phyloP scores from a whole-genome alignment of 2,797 vertebrate species.

The Amblyraja radiata region DNA sequence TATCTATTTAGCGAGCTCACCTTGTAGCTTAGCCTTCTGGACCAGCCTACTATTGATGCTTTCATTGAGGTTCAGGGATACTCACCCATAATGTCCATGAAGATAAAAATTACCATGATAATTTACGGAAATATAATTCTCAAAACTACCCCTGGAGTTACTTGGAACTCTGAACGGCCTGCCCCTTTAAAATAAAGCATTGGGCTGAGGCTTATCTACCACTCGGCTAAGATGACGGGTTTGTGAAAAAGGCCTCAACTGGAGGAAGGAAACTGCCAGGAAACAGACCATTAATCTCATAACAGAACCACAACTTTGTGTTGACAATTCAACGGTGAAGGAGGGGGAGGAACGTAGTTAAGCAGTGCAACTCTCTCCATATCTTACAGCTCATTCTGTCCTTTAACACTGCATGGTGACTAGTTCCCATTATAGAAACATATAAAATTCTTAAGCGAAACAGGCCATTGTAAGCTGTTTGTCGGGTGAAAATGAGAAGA shows the following conservation, averaged over 20 bases:
- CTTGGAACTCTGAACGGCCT: not conserved
- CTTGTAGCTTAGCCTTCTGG: too few species aligned
- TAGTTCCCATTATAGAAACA: not conserved
- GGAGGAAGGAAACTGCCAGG: slow-evolving; percentile 23
- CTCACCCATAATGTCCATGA: not conserved
- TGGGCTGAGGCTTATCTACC: not conserved
- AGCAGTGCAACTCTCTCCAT: not conserved
- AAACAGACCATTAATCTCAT: not conserved
- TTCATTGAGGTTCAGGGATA: not conserved
- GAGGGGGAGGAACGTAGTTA: not conserved
- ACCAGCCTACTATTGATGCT: too few species aligned
- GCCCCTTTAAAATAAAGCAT: not conserved
- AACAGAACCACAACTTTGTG: not conserved
- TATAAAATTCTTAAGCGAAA: too few species aligned
- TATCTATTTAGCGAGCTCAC: not conserved
- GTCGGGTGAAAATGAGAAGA: too few species aligned
- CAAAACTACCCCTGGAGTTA: not conserved
- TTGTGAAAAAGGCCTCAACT: not conserved
- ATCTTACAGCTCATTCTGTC: not conserved
- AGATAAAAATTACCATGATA: not conserved
- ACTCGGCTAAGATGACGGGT: not conserved
- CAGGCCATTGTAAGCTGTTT: too few species aligned
- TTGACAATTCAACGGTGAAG: not conserved
- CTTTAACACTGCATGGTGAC: not conserved
- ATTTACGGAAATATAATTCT: not conserved